Evolutionary conservation across 2,888 invertebrate species (phyloP).

Genomic region (Aethes cnicana): DNA sequence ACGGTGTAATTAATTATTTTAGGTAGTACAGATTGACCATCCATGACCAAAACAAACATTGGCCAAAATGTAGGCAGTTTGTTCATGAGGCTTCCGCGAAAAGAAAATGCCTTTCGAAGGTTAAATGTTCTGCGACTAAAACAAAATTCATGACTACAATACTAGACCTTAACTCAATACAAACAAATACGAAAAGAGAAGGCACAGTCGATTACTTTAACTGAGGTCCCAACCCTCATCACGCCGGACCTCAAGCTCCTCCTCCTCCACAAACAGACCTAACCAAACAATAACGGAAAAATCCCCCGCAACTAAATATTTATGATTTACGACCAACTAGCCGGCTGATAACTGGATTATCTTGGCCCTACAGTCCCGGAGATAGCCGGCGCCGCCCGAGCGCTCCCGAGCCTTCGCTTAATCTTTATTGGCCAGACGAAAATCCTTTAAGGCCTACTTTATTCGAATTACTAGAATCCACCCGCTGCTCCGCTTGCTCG

Average conservation of each 20-base stretch:
- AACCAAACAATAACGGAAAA: constrained; percentile 8
- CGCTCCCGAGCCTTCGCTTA: constrained; percentile 6
- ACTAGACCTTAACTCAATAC: too few relatives aligned
- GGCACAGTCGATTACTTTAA: too few relatives aligned
- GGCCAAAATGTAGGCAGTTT: too few relatives aligned
- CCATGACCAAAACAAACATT: too few relatives aligned
- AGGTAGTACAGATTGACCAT: too few relatives aligned
- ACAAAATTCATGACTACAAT: too few relatives aligned
- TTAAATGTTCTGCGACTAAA: too few relatives aligned
- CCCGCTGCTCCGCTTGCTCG: background rate
- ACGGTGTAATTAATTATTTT: too few relatives aligned
- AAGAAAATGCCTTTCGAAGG: background rate
- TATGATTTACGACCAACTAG: constrained; percentile 25
- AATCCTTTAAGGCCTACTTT: constrained; percentile 25
- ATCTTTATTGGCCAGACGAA: constrained; percentile 23
- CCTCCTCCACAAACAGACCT: background rate
- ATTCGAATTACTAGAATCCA: constrained; percentile 17
- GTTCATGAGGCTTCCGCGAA: too few relatives aligned
- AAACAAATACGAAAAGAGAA: too few relatives aligned
- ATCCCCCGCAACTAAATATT: constrained; percentile 20
- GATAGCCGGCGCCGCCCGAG: constrained; percentile 8
- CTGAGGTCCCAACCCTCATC: too few relatives aligned
- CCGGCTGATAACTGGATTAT: constrained; percentile 23
- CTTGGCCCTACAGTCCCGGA: constrained; percentile 18
- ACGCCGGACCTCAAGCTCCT: too few relatives aligned